Base-by-base conservation (phyloP, 1,140 invertebrate species). In the Riptortus pedestris region DNA sequence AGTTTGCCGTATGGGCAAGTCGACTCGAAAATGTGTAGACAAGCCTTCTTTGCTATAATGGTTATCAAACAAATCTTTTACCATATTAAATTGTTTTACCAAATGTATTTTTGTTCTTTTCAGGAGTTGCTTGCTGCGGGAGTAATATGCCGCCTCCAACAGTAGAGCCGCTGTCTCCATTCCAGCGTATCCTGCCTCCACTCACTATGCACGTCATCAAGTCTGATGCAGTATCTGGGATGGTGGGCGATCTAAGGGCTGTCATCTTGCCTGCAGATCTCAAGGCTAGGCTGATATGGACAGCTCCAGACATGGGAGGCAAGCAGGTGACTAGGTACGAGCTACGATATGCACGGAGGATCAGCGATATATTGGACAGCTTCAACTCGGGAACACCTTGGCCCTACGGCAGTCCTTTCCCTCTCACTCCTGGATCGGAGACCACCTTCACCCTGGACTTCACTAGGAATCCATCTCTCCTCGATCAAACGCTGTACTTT, bases 291-390 rank as follows among this genome's bases (percentile, higher is more conserved):
- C 69, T 82, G 0, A 71, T 70, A 1, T 82, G 80, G 80, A 80
- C 79, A 3, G 76, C 80, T 14, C 80, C 80, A 3, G 81, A 77
- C 68, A 79, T 77, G 73, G 77, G 76, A 1, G 77, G 76, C 4
- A 68, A 74, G 55, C 70, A 71, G 66, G 79, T 79, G 0, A 72
- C 74, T 3, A 68, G 71, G 9, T 81, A 81, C 67, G 78, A 81
- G 66, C 70, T 82, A 0, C 72, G 73, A 58, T 78, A 76, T 65
- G 72, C 77, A 2, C 68, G 67, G 2, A 71, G 66, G 2, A 68
- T 79, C 2, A 63, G 71, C 20, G 74, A 78, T 65, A 74, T 80
- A 33, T 67, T 77, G n/a, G 76, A 79, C 61, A 72, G 72, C 31
- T 77, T 75, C 64, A 75, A 79, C 47, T 73, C 68, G 66, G 72